Percentiles rank a stretch among this genome's conserved stretches.
phyloP scores from a whole-genome alignment of 92 coral and sea anemone genomes.

The Bergia puertoricense region DNA sequence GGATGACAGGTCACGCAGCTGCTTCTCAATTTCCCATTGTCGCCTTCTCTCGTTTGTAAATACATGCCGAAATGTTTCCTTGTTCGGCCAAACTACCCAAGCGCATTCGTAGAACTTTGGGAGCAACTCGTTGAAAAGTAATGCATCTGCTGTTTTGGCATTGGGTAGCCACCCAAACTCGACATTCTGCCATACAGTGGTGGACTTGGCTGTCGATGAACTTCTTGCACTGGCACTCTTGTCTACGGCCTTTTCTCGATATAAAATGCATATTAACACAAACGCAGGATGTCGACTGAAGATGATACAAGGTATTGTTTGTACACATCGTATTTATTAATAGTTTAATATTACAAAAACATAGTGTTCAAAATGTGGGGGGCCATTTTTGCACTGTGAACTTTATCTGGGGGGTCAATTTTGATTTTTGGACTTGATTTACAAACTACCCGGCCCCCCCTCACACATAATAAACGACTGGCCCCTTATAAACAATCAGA shows the following conservation, averaged over 20 bases:
- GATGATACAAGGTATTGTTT: slow-evolving; percentile 16
- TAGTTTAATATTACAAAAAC: slow-evolving; percentile 5
- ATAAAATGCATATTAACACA: slow-evolving; percentile 20
- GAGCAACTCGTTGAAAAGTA: not conserved
- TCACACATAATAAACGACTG: too few relatives aligned
- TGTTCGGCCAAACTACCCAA: not conserved
- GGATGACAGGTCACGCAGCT: not conserved
- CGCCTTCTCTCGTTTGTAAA: not conserved
- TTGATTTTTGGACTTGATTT: too few relatives aligned
- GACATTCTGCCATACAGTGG: not conserved
- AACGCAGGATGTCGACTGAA: slow-evolving; percentile 5
- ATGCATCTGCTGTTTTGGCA: not conserved
- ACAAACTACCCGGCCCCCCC: too few relatives aligned
- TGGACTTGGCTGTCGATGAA: not conserved
- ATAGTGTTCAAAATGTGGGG: not conserved
- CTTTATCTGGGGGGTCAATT: too few relatives aligned
- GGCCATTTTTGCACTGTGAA: too few relatives aligned
- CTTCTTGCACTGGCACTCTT: not conserved
- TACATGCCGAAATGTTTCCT: not conserved
- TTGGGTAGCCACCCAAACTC: not conserved
- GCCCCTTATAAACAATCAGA: too few relatives aligned
- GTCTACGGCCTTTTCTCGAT: not conserved
- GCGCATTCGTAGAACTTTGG: not conserved
- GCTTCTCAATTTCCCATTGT: not conserved
- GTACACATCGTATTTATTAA: not conserved